Conservation (phyloP, 1,140 invertebrate species). For the Pogonognathellus flavescens region DNA sequence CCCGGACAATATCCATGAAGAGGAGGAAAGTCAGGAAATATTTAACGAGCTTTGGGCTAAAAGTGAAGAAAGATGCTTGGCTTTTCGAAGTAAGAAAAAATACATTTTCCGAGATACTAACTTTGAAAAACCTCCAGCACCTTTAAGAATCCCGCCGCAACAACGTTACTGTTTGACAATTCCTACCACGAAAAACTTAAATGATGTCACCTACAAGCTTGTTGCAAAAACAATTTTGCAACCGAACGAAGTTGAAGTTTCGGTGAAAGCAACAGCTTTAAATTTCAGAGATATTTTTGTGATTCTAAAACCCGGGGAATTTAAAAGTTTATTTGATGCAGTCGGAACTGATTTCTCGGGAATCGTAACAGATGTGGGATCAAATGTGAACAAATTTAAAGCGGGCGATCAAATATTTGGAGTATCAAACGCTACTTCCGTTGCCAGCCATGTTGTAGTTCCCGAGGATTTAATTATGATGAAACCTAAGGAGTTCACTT, state of each 20-base stretch:
- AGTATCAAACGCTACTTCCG: not conserved
- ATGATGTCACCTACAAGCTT: not conserved
- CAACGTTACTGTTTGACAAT: slow-evolving; percentile 24
- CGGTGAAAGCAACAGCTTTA: slow-evolving; percentile 38
- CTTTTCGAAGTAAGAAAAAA: slow-evolving; percentile 14
- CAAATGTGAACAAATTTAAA: slow-evolving; percentile 25
- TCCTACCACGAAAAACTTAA: slow-evolving; percentile 30
- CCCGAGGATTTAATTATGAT: slow-evolving; percentile 14
- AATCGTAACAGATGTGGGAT: slow-evolving; percentile 27
- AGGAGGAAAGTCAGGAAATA: slow-evolving; percentile 16
- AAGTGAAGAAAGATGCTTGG: slow-evolving; percentile 36
- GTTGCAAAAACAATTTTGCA: not conserved
- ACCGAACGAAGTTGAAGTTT: slow-evolving; percentile 40
- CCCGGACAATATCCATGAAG: slow-evolving; percentile 5
- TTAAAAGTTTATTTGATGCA: not conserved
- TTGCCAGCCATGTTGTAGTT: slow-evolving; percentile 53
- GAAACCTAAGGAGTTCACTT: slow-evolving; percentile 1
- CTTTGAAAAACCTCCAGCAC: not conserved
- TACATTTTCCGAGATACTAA: not conserved
- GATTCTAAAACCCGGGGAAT: slow-evolving; percentile 31
- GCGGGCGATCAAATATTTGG: slow-evolving; percentile 53
- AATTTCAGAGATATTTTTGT: slow-evolving; percentile 54
- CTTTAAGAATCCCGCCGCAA: slow-evolving; percentile 37
- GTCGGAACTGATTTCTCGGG: slow-evolving; percentile 43
- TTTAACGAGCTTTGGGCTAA: slow-evolving; percentile 53